Conservation (phyloP, 2,113 vertebrate species). For the Etia nguti region DNA sequence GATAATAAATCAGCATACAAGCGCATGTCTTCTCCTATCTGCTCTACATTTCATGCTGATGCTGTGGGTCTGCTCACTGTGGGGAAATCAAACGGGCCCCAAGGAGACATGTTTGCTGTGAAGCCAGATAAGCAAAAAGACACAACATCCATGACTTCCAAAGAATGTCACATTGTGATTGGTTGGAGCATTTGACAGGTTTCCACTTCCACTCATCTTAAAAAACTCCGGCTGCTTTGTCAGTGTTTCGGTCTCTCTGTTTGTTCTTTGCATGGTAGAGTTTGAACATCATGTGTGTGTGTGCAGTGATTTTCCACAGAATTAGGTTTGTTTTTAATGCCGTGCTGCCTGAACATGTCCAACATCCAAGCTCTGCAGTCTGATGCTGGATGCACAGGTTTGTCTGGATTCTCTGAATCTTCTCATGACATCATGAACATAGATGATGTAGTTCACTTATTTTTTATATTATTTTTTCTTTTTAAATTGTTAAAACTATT, state of each 20-base stretch:
- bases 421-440: not conserved
- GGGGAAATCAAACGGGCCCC: not conserved
- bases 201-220: not conserved
- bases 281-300: not conserved
- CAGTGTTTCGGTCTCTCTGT: not conserved
- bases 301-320: not conserved
- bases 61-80: not conserved
- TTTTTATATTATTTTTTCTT: not conserved
- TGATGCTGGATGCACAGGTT: not conserved
- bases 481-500: not conserved
- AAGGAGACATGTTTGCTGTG: not conserved
- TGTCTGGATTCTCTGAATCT: not conserved
- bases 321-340: not conserved
- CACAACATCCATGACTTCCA: not conserved
- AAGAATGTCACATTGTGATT: not conserved
- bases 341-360: rapidly evolving
- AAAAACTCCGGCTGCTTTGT: not conserved
- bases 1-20: not conserved
- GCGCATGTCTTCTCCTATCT: not conserved
- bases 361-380: not conserved
- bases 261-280: not conserved
- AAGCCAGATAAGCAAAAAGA: not conserved
- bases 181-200: rapidly evolving
- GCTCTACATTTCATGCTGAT: not conserved
- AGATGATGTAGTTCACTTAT: not conserved